Base-by-base conservation (phyloP, 2,113 vertebrate genomes). In the Datnioides undecimradiatus region DNA sequence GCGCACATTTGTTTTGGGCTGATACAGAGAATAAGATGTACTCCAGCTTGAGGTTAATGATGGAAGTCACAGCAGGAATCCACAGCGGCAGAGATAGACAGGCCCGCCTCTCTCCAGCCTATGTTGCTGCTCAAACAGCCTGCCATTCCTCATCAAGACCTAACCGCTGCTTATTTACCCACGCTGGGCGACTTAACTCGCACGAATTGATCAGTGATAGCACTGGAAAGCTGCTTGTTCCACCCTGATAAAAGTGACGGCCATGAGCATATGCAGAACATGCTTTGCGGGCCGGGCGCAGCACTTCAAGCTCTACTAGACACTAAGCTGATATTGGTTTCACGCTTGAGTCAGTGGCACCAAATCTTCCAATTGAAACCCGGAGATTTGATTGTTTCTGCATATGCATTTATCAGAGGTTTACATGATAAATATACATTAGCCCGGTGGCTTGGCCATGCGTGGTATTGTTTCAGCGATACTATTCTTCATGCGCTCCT, bases 321-420 rank as follows among this genome's bases (percentile, higher is more conserved):
- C 92, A 88, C 92, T 93, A 94, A 95, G 94, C 93, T 93, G 94
- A 95, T 95, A 94, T 92, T 92, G 89, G 85, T 94, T 95, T 94
- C 92, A 94, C 91, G 93, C 91, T 93, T 89, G 89, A 92, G 87
- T 85, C 93, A 82, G 6, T 84, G 67, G 88, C 34, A 64, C 67
- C 40, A 67, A 86, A 87, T 88, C 86, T 91, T 86, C 88, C 91
- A 93, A 86, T 88, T 84, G 86, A 89, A 90, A 83, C 66, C 54
- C 31, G 2, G 70, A 85, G 92, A 92, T 93, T 92, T 93, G 93
- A 94, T 95, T 95, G 92, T 94, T 94, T 93, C 92, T 93, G 93
- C 93, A 88, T 84, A 87, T 93, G 92, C 93, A 93, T 95, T 93
- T 92, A 93, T 93, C 92, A 85, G 86, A 92, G 85, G 91, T 95